Evolutionary conservation across 2,888 invertebrate species (phyloP), one percentile per base, ranked within the genome.

Genomic region (Coleophora flavipennella): DNA sequence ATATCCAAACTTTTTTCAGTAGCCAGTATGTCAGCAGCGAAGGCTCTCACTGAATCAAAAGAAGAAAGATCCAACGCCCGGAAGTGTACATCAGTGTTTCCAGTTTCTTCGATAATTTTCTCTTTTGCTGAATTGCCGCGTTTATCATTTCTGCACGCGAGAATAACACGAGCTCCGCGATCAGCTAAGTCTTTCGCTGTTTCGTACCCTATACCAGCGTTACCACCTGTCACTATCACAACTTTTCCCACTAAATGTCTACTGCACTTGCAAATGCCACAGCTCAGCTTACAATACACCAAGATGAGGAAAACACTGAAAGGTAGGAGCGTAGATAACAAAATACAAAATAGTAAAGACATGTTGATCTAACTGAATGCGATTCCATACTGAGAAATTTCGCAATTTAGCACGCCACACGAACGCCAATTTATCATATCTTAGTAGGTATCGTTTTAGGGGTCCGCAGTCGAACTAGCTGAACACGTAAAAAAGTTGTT

Each of bases 171-270:
- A 1, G 93, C 94, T 14, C 92, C 92, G 57, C 91, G 84, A 44
- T 86, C 87, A 0, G 92, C 92, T 36, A 93, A 62, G 57, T 92
- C 89, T 48, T 86, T 86, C 0, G 91, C 89, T 0, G 93, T 92
- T 62, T 92, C 91, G 56, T 88, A 91, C 25, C 93, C 94, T 54
- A 93, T 92, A 6, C 94, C 95, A 50, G 90, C 87, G 49, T 91
- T 95, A 36, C 91, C 92, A 13, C 95, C 95, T 9, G 95, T 96
- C 27, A 96, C 87, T 37, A 96, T 86, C 10, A 92, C 92, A 2
- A 92, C 92, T 81, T 95, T 94, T 2, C 93, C 94, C 35, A 91
- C 86, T 88, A 95, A 55, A 51, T 74, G 70, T 40, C 50, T 63
- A 41, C 62, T 73, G 41, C 59, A 59, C 46, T 50, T 65, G 43